phyloP scores from a whole-genome alignment of 2,888 invertebrate species.

The Leptodirus hochenwartii region DNA sequence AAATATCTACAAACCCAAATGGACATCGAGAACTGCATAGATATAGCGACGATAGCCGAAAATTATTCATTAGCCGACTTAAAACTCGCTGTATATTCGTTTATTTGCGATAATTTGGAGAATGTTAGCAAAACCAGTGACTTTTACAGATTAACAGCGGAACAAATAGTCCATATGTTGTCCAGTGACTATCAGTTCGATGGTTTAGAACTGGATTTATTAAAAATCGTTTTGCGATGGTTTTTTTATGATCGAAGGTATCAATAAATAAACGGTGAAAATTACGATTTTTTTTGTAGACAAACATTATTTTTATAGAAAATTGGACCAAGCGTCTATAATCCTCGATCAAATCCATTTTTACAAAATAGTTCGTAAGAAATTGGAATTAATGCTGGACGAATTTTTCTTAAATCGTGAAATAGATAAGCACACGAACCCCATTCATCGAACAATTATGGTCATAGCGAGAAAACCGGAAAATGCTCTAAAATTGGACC shows the following conservation, averaged over 20 bases:
- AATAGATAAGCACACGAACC: slow-evolving; percentile 14
- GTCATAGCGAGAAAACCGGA: slow-evolving; percentile 9
- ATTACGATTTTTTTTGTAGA: slow-evolving; percentile 10
- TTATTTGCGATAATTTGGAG: slow-evolving; percentile 42
- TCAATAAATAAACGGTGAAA: slow-evolving; percentile 23
- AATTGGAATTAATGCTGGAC: slow-evolving; percentile 8
- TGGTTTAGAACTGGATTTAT: slow-evolving; percentile 40
- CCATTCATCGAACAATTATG: slow-evolving; percentile 21
- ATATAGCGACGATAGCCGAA: slow-evolving; percentile 49
- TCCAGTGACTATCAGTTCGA: slow-evolving; percentile 49
- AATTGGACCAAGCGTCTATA: slow-evolving; percentile 9
- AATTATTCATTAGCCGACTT: slow-evolving; percentile 42
- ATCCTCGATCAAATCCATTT: slow-evolving; percentile 20
- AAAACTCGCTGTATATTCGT: slow-evolving; percentile 39
- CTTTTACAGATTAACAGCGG: slow-evolving; percentile 37
- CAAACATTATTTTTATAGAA: slow-evolving; percentile 4
- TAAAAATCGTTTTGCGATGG: slow-evolving; percentile 41
- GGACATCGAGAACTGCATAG: slow-evolving; percentile 52
- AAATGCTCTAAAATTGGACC: slow-evolving; percentile 6
- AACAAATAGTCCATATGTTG: slow-evolving; percentile 41
- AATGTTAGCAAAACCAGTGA: slow-evolving; percentile 40
- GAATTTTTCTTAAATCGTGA: slow-evolving; percentile 15
- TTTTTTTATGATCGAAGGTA: slow-evolving; percentile 32
- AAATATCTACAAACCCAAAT: slow-evolving; percentile 45
- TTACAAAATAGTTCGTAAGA: slow-evolving; percentile 15